Evolutionary conservation across 2,113 vertebrate genomes (phyloP), one percentile per base, ranked within the genome.

Genomic region (Meleagris gallopavo): DNA sequence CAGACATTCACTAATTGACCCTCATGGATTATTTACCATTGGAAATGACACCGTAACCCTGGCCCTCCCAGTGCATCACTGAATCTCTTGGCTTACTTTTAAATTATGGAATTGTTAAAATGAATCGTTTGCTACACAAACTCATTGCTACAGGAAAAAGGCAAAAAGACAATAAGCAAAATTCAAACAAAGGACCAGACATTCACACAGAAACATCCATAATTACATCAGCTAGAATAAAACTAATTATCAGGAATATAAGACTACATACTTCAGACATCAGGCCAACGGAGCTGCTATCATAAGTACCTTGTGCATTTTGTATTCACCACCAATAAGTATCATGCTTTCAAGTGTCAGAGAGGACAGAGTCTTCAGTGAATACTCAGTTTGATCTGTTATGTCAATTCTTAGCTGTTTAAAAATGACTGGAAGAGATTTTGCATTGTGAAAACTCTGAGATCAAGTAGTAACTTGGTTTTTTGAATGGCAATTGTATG

Each of bases 1-100:
- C 80, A 95, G 95, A 95, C 73, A 76, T 66, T 64, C 62, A 65
- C 88, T 95, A 96, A 96, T 85, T 91, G 94, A 92, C 90, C 67
- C 66, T 54, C 76, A 95, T 95, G 58, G 91, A 96, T 95, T 95
- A 97, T 96, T 92, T 87, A 96, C 78, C 34, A 46, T 29, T 69
- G 54, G 55, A 85, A 90, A 91, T 89, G 62, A 94, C 94, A 94
- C 58, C 64, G 25, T 43, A 94, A 80, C 73, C 91, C 86, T 88
- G 54, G 43, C 38, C 43, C 62, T 90, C 93, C 74, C 78, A 52
- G 65, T 21, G 30, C 50, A 45, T 69, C 75, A 41, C 50, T 36
- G 50, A 76, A 79, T 34, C 79, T 89, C 50, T 61, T 84, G 64
- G 34, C 58, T 89, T 61, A 38, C 54, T 94, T 86, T 71, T 65